Evolutionary conservation across 2,797 vertebrate species (phyloP).

Genomic region (Threskiornis aethiopicus): DNA sequence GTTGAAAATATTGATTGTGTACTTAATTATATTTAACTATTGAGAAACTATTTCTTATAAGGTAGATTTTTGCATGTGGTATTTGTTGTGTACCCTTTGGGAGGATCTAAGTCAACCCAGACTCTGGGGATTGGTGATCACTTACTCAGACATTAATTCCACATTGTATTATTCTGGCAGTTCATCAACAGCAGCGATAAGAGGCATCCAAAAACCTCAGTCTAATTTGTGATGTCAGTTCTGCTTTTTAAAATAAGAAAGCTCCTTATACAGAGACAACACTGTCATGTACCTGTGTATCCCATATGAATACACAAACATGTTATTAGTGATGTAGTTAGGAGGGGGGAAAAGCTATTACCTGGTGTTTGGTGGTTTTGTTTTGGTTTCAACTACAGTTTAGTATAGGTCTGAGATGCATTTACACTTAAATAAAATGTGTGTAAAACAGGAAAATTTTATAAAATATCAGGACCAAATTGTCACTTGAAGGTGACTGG

Average conservation of each 20-base stretch:
- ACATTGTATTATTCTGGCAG: not conserved
- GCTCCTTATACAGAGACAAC: not conserved
- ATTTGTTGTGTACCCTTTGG: not conserved
- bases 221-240: not conserved
- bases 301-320: rapidly evolving
- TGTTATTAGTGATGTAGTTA: not conserved
- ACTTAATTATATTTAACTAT: not conserved
- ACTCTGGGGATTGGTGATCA: not conserved
- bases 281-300: not conserved
- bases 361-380: not conserved
- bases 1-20: not conserved
- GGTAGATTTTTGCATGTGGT: not conserved
- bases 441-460: not conserved
- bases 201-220: not conserved
- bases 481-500: not conserved
- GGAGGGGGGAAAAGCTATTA: not conserved
- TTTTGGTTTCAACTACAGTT: not conserved
- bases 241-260: not conserved
- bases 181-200: not conserved
- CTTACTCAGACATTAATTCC: not conserved
- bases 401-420: not conserved
- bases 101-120: not conserved
- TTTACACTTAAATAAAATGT: not conserved
- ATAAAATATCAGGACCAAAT: not conserved
- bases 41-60: not conserved